A percentile compares a stretch with the other conserved stretches of the same genome.
phyloP scores from a whole-genome alignment of 2,113 vertebrate species.

The Cairina moschata region DNA sequence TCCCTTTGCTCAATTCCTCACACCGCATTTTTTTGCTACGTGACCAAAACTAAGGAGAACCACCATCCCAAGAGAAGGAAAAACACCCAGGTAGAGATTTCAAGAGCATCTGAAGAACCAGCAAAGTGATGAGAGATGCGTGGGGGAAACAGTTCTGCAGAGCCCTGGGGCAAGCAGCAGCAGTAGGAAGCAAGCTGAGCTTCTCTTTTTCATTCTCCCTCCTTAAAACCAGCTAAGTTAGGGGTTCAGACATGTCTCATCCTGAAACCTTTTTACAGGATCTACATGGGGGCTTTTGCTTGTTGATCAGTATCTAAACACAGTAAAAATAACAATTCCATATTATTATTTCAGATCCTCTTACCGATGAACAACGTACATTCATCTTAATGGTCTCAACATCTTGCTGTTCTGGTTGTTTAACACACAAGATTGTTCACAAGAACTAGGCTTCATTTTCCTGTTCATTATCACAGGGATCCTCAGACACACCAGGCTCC shows the following conservation, averaged over 20 bases:
- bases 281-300: background rate
- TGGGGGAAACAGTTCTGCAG: background rate
- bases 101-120: background rate
- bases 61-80: background rate
- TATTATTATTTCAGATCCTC: background rate
- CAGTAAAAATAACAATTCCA: background rate
- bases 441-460: background rate
- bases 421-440: background rate
- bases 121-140: rapidly evolving
- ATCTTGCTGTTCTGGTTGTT: background rate
- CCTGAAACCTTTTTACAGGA: background rate
- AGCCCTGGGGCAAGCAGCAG: background rate
- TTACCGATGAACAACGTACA: rapidly evolving
- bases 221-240: background rate
- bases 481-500: background rate
- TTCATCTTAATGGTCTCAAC: rapidly evolving
- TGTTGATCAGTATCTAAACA: background rate
- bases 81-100: background rate
- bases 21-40: background rate
- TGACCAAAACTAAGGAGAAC: background rate
- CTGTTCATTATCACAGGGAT: background rate
- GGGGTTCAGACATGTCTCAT: background rate
- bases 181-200: background rate
- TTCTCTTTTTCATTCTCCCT: background rate
- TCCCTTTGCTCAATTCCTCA: background rate